Evolutionary conservation across 2,797 vertebrate genomes (phyloP).

Genomic region (Melanotaenia parkinsoni): DNA sequence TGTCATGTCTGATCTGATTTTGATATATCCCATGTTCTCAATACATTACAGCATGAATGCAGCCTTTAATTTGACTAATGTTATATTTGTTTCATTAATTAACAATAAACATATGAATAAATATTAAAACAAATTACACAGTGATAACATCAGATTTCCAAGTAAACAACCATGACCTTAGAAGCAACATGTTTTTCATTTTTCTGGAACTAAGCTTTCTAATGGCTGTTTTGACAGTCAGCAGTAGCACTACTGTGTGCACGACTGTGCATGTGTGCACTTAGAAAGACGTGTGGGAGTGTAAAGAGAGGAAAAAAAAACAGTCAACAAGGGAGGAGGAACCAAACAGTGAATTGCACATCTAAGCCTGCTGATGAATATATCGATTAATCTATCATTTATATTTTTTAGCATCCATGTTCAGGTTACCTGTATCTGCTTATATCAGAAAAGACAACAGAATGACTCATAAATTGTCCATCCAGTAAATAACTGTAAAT

Average conservation of each 20-base stretch:
- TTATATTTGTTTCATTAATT: slow-evolving; percentile 22
- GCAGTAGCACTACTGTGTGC: slow-evolving; percentile 25
- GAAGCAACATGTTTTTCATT: slow-evolving; percentile 10
- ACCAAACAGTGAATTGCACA: slow-evolving; percentile 35
- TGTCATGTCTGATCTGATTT: too few relatives aligned
- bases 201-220: slow-evolving; percentile 34
- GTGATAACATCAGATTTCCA: slow-evolving; percentile 15
- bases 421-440: slow-evolving; percentile 59
- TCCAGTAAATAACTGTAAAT: slow-evolving; percentile 77
- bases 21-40: too few relatives aligned
- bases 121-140: slow-evolving; percentile 22
- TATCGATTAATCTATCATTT: slow-evolving; percentile 41
- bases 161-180: slow-evolving; percentile 51
- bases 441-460: slow-evolving; percentile 58
- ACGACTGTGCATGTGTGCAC: not conserved
- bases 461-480: slow-evolving; percentile 66
- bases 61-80: slow-evolving; percentile 9
- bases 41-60: slow-evolving; percentile 19
- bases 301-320: slow-evolving; percentile 47
- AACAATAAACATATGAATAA: not conserved
- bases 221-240: slow-evolving; percentile 53
- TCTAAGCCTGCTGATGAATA: slow-evolving; percentile 18
- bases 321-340: slow-evolving; percentile 43
- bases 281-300: slow-evolving; percentile 60
- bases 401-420: slow-evolving; percentile 39